Conservation (phyloP, 2,113 vertebrate species). For the Amphilophus citrinellus region DNA sequence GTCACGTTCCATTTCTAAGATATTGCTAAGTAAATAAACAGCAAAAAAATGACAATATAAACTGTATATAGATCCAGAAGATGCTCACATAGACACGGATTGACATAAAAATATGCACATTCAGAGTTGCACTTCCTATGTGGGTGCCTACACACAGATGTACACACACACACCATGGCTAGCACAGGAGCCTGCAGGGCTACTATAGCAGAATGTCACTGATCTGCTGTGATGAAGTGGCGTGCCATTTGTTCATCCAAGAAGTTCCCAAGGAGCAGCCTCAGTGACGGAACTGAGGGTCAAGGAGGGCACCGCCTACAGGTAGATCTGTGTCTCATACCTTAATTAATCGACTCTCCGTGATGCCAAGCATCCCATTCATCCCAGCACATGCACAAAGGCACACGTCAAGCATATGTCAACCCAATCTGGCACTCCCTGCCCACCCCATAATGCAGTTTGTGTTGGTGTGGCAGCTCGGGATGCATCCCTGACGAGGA, state of each 20-base stretch:
- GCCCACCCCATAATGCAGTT: constrained; percentile 82
- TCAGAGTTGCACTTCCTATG: not conserved
- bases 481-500: constrained; percentile 88
- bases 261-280: constrained; percentile 61
- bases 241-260: constrained; percentile 68
- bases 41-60: not conserved
- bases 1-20: not conserved
- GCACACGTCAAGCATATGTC: constrained; percentile 78
- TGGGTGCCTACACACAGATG: not conserved
- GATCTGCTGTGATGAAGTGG: constrained; percentile 74
- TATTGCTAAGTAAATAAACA: not conserved
- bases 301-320: constrained; percentile 69
- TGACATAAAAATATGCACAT: not conserved
- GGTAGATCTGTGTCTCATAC: constrained; percentile 65
- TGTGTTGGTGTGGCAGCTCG: constrained; percentile 82
- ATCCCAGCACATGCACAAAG: constrained; percentile 51
- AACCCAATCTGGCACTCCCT: constrained; percentile 76
- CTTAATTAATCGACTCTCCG: constrained; percentile 70
- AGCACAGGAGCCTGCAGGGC: constrained; percentile 57
- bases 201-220: constrained; percentile 72
- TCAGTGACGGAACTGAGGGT: constrained; percentile 52
- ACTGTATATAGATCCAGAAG: not conserved
- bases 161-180: constrained; percentile 19
- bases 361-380: constrained; percentile 51
- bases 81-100: not conserved